Evolutionary conservation across 2,888 invertebrate genomes (phyloP), one percentile per base, ranked within the genome.

Genomic region (Chloroclysta siterata): DNA sequence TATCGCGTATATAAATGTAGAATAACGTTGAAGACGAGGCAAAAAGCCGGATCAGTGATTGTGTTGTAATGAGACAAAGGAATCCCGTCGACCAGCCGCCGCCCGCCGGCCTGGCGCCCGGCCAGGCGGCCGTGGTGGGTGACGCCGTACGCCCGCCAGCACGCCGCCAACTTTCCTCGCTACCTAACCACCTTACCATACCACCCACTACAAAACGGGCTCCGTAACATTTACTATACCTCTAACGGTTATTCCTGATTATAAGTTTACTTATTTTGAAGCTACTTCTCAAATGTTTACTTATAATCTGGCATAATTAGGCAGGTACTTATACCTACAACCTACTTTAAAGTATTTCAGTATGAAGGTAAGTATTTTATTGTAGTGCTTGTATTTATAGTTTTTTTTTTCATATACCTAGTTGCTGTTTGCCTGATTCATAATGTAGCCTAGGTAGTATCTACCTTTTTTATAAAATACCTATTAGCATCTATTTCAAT

Each of bases 71-170:
- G 88, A 92, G 88, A 93, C 93, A 93, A 93, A 93, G 93, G 92
- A 92, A 93, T 92, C 92, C 93, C 93, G 88, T 82, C 84, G 85
- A 76, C 78, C 81, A 85, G 85, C 88, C 81, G 91, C 89, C 89
- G 88, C 88, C 90, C 92, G 93, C 93, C 92, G 81, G 90, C 90
- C 92, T 92, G 92, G 93, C 92, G 92, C 91, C 92, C 82, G 79
- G 91, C 93, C 92, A 91, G 90, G 84, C 90, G 90, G 89, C 90
- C 90, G 89, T 89, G 89, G 89, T 87, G 90, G 89, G 89, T 87
- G 90, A 87, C 90, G 89, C 85, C 87, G 82, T 81, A 83, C 84
- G 82, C 83, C 87, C 87, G 89, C 87, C 87, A 84, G 84, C 83
- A 77, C 83, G 83, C 83, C 83, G 84, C 81, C 84, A 79, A 76